These are phyloP conservation scores for Cremastinae sp. DNA, from an alignment of 2,888 invertebrate genomes.

Conservation along the genomic window DNA sequence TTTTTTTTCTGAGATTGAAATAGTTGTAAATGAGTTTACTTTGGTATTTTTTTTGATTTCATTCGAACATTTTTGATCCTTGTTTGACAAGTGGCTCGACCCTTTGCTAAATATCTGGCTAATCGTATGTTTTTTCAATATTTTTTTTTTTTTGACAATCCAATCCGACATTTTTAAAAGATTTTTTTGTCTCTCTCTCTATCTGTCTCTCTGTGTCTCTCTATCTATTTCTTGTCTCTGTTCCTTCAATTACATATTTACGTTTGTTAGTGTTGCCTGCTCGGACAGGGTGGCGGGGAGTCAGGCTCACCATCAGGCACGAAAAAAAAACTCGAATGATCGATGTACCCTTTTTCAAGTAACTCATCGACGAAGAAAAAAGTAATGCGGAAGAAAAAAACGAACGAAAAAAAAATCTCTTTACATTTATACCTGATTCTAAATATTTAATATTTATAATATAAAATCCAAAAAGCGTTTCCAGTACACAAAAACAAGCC, in stretches of 20 bases:
- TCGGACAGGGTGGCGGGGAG: conserved; percentile 80
- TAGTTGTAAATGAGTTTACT: not conserved
- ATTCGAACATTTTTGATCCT: conserved; percentile 9
- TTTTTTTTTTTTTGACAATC: conserved; percentile 36
- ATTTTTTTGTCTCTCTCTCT: conserved; percentile 18
- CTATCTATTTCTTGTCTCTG: conserved; percentile 43
- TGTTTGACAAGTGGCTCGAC: not conserved
- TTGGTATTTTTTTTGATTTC: conserved; percentile 24
- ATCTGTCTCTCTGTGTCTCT: conserved; percentile 24
- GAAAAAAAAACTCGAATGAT: conserved; percentile 78
- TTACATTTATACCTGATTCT: too few relatives aligned
- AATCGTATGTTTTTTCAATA: conserved; percentile 48
- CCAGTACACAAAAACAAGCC: conserved; percentile 26
- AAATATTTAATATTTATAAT: too few relatives aligned
- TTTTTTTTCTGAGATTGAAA: not conserved
- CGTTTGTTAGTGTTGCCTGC: conserved; percentile 79
- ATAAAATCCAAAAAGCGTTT: conserved; percentile 33
- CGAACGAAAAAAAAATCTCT: conserved; percentile 3
- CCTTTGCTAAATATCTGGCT: conserved; percentile 46
- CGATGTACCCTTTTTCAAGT: conserved; percentile 72
- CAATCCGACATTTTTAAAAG: conserved; percentile 48
- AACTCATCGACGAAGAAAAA: conserved; percentile 49
- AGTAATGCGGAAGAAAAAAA: conserved; percentile 20
- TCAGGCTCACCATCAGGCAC: conserved; percentile 81
- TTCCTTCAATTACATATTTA: conserved; percentile 66